Percentiles rank a stretch among this genome's conserved stretches.
Conservation (phyloP, 2,888 invertebrate genomes). For the Uloborus plumipes region DNA sequence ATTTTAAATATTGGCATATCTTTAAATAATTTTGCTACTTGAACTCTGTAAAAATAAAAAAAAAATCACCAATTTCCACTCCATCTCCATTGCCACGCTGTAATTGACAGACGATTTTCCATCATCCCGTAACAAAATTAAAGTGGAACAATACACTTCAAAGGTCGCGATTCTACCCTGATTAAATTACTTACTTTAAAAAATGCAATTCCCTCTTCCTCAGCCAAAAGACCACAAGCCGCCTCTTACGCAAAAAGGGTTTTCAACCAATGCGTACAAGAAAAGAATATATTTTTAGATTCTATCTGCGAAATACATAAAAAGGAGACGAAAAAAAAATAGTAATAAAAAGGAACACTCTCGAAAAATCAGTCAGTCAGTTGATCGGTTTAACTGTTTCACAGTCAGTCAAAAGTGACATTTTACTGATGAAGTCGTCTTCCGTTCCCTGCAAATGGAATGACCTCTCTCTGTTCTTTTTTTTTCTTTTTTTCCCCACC, state of each 20-base stretch:
- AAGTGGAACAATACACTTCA: constrained; percentile 33
- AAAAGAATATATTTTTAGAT: constrained; percentile 22
- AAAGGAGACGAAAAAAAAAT: constrained; percentile 5
- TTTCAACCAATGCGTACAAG: constrained; percentile 14
- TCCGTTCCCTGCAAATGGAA: constrained; percentile 56
- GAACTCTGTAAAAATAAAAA: too few relatives aligned
- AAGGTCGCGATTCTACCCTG: too few relatives aligned
- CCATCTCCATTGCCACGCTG: too few relatives aligned
- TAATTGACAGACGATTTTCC: too few relatives aligned
- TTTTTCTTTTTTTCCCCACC: too few relatives aligned
- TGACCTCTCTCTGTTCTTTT: constrained; percentile 26
- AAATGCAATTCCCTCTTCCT: too few relatives aligned
- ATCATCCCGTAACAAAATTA: constrained; percentile 23
- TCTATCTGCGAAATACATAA: constrained; percentile 5
- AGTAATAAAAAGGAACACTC: constrained; percentile 24
- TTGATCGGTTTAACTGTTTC: constrained; percentile 63
- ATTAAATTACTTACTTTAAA: too few relatives aligned
- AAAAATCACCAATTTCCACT: too few relatives aligned
- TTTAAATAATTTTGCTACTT: too few relatives aligned
- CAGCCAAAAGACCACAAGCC: constrained; percentile 22
- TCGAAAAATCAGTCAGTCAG: constrained; percentile 56
- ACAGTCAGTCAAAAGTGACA: constrained; percentile 59
- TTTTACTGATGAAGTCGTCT: constrained; percentile 60
- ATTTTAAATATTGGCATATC: too few relatives aligned
- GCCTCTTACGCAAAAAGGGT: constrained; percentile 43